phyloP scores from a whole-genome alignment of 2,113 vertebrate species.

The Periophthalmus modestus region DNA sequence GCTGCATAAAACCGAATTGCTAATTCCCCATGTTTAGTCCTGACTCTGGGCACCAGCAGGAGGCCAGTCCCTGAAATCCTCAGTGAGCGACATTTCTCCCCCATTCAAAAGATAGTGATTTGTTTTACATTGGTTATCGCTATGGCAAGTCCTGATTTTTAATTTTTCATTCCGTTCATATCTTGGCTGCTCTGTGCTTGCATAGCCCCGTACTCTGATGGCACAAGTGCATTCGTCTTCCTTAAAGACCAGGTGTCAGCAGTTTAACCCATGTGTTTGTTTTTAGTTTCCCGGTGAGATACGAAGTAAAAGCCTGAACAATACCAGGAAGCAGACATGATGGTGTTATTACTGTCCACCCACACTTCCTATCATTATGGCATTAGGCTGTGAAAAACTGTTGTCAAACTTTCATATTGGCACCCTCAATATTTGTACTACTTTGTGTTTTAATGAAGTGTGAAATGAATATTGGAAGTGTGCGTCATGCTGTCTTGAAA shows the following conservation, averaged over 20 bases:
- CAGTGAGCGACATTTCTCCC: too few species aligned
- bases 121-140: too few species aligned
- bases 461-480: background rate
- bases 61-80: too few species aligned
- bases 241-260: conserved; percentile 3
- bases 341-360: conserved; percentile 5
- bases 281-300: conserved; percentile 6
- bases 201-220: background rate
- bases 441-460: background rate
- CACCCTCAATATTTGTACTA: background rate
- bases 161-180: background rate
- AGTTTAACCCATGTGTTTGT: conserved; percentile 4
- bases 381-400: background rate
- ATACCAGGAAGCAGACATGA: conserved; percentile 3
- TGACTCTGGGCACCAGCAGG: too few species aligned
- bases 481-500: background rate
- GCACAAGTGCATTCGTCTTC: conserved; percentile 3
- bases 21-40: too few species aligned
- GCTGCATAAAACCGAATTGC: too few species aligned
- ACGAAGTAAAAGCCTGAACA: background rate
- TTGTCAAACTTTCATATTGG: background rate
- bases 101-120: too few species aligned
- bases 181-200: background rate
- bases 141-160: too few species aligned
- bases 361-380: background rate